Conservation (phyloP, 92 coral and sea anemone species). For the Zoanthus gigantus region DNA sequence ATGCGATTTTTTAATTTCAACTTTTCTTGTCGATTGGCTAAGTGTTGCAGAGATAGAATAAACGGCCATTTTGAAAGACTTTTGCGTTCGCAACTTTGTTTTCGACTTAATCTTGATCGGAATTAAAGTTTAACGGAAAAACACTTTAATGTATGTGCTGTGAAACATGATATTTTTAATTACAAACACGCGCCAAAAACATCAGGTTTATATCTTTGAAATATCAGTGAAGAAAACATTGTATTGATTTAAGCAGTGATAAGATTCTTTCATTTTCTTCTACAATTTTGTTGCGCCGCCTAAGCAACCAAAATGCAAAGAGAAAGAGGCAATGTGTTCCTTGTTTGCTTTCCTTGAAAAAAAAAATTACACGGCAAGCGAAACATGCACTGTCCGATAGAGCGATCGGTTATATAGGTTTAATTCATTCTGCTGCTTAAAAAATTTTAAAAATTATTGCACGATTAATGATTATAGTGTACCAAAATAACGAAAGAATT, state of each 20-base stretch:
- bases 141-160: background rate
- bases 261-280: background rate
- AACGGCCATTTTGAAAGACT: conserved; percentile 8
- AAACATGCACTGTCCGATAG: background rate
- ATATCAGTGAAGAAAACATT: background rate
- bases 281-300: background rate
- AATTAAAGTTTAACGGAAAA: background rate
- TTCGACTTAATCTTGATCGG: background rate
- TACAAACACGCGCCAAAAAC: background rate
- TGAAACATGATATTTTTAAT: conserved; percentile 27
- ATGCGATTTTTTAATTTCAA: conserved; percentile 39
- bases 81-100: background rate
- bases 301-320: background rate
- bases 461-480: too few relatives aligned
- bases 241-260: background rate
- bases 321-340: background rate
- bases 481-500: too few relatives aligned
- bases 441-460: too few relatives aligned
- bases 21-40: conserved; percentile 48
- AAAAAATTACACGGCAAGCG: background rate
- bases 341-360: background rate
- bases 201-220: background rate
- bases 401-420: too few relatives aligned
- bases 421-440: too few relatives aligned
- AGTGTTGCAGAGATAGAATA: conserved; percentile 29